Percentiles rank a stretch among this genome's conserved stretches.
phyloP scores from a whole-genome alignment of 2,888 invertebrate genomes.

The Meta bourneti region DNA sequence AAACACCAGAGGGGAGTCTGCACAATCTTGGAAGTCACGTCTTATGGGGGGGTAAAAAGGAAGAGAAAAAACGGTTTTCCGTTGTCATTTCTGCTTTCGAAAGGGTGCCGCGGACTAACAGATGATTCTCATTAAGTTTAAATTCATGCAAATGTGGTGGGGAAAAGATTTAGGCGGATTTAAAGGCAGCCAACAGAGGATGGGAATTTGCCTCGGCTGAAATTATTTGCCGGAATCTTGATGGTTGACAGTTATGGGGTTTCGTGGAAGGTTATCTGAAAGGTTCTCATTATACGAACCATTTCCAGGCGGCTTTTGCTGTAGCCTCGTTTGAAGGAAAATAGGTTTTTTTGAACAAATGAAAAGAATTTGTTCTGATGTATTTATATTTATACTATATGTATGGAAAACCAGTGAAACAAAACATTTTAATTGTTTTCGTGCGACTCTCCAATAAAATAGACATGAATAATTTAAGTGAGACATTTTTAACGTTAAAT shows the following conservation, averaged over 20 bases:
- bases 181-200: neutral
- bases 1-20: neutral
- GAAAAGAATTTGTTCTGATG: too few species aligned
- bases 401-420: too few species aligned
- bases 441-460: too few species aligned
- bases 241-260: conserved; percentile 7
- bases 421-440: too few species aligned
- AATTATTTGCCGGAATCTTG: neutral
- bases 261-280: neutral
- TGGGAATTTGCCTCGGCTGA: neutral
- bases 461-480: too few species aligned
- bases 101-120: conserved; percentile 14
- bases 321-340: too few species aligned
- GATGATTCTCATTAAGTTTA: conserved; percentile 31
- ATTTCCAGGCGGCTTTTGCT: too few species aligned
- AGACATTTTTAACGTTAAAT: too few species aligned
- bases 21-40: conserved; percentile 6
- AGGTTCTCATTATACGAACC: neutral
- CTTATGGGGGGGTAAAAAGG: too few species aligned
- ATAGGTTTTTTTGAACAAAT: too few species aligned
- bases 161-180: conserved; percentile 5
- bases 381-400: too few species aligned
- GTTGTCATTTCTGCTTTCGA: neutral
- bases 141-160: conserved; percentile 28
- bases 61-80: neutral